Base-by-base conservation (phyloP, 2,888 invertebrate species). In the Pherbina coryleti region DNA sequence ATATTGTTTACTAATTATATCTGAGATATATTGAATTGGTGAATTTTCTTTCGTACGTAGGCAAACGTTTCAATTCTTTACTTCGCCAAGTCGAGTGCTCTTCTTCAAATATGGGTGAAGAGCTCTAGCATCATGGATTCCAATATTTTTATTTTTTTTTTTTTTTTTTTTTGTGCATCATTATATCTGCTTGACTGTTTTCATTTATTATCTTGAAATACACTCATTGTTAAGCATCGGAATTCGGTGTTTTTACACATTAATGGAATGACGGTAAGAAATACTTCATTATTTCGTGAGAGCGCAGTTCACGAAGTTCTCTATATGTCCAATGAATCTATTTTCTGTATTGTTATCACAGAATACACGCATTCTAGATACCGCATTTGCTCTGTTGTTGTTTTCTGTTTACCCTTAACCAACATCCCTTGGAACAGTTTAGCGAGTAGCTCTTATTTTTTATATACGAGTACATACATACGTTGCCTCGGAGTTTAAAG, bases 381-480 rank as follows among this genome's bases (percentile, higher is more conserved):
- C 28, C 19, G 9, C 25, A 25, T 25, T 60, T 19, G 19, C 19
- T 55, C 55, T 55, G 8, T 60, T 60, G 28, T 60, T 60, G 25
- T 60, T 60, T 60, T 28, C 14, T 28, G 28, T 60, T 60, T 22
- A 66, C 64, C 19, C 64, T 66, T 34, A 9, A n/a, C 19, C 31
- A n/a, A 31, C 64, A 64, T 22, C 64, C 64, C 64, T 14, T 66
- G 64, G 64, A 66, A 66, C n/a, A 34, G 34, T 66, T 66, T 28
- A 66, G 64, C 55, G 11, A 60, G 28, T 17, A 60, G 14, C 60
- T 28, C 11, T 60, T n/a, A n/a, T n/a, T n/a, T n/a, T n/a, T 60
- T 25, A 11, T 22, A 19, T 5, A 7, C 22, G 11, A 1, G 3
- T n/a, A 55, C 22, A 57, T 22, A 57, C 57, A 25, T 14, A 22